Conservation (phyloP, 2,113 vertebrate genomes). For the Epinephelus fuscoguttatus region DNA sequence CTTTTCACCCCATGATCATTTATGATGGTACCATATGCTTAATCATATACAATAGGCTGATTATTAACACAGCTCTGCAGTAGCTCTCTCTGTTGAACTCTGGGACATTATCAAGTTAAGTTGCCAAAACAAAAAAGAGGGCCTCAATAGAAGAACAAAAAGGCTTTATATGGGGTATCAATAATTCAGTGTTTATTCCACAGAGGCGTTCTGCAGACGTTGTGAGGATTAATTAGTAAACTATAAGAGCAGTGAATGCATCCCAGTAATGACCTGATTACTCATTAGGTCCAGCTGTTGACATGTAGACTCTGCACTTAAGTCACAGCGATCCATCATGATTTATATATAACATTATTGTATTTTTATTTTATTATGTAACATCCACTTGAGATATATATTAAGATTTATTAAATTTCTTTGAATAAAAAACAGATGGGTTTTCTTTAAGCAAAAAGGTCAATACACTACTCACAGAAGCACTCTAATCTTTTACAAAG, state of each 20-base stretch:
- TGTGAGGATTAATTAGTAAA: not conserved
- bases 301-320: not conserved
- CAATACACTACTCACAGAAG: not conserved
- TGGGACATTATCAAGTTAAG: not conserved
- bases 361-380: not conserved
- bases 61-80: not conserved
- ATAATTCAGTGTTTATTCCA: constrained; percentile 34
- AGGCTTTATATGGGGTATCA: not conserved
- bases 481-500: not conserved
- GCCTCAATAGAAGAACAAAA: not conserved
- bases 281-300: not conserved
- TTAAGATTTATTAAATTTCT: not conserved
- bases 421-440: not conserved
- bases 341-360: not conserved
- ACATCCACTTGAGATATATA: not conserved
- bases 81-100: not conserved
- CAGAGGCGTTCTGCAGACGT: not conserved
- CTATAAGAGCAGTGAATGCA: not conserved
- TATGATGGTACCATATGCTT: not conserved
- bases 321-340: not conserved
- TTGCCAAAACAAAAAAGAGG: not conserved
- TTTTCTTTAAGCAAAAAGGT: not conserved
- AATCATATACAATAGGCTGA: not conserved
- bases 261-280: not conserved
- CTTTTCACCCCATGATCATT: not conserved